Percentiles rank a stretch among this genome's conserved stretches.
phyloP scores from a whole-genome alignment of 2,888 invertebrate species.

The Nymphalis c-album region DNA sequence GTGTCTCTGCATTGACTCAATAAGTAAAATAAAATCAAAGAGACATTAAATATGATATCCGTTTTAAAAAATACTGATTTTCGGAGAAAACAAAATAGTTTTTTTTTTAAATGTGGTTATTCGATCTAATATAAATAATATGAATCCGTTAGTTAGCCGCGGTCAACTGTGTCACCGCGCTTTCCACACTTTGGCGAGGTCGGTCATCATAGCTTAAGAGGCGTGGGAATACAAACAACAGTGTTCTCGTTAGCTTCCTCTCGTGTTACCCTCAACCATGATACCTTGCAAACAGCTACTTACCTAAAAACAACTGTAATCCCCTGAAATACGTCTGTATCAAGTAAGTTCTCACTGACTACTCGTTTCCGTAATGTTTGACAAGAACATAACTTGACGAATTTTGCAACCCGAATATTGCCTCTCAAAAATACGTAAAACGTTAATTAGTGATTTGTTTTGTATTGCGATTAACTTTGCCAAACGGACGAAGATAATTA shows the following conservation, averaged over 20 bases:
- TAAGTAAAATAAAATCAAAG: too few species aligned
- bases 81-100: too few species aligned
- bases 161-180: slow-evolving; percentile 53
- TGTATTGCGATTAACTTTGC: too few species aligned
- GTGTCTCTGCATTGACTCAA: too few species aligned
- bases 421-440: too few species aligned
- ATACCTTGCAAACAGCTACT: slow-evolving; percentile 8
- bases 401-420: too few species aligned
- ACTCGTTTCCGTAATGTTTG: not conserved
- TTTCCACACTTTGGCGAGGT: slow-evolving; percentile 43
- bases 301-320: slow-evolving; percentile 5
- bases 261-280: slow-evolving; percentile 46
- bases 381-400: not conserved
- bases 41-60: too few species aligned
- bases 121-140: not conserved
- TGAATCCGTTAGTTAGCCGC: slow-evolving; percentile 39
- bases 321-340: not conserved
- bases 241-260: slow-evolving; percentile 64
- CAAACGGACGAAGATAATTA: too few species aligned
- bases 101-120: not conserved
- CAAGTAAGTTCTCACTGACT: not conserved
- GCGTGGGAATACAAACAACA: slow-evolving; percentile 74
- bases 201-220: slow-evolving; percentile 56
- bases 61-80: too few species aligned
- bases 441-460: too few species aligned